Evolutionary conservation across 2,888 invertebrate genomes (phyloP).

Genomic region (Litoditis marina): DNA sequence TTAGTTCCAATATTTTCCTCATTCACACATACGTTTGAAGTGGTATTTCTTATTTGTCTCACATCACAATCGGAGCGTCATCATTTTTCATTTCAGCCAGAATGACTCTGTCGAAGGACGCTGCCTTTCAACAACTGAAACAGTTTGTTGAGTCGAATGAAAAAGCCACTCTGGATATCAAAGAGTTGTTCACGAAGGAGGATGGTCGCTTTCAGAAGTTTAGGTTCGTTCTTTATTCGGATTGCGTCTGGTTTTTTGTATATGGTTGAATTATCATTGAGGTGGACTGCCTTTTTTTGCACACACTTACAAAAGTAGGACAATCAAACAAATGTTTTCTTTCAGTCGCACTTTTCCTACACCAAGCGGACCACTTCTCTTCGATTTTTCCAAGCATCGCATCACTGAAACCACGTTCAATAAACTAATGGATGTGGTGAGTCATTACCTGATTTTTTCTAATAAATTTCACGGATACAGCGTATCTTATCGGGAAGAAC

Average conservation of each 20-base stretch:
- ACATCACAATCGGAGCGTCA: no score
- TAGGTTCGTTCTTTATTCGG: constrained; percentile 71
- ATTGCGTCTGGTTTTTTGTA: background rate
- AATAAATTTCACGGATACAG: background rate
- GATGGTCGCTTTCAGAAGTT: constrained; percentile 80
- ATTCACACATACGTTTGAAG: no score
- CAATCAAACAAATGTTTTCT: background rate
- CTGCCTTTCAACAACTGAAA: constrained; percentile 73
- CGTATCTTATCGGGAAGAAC: background rate
- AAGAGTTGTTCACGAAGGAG: constrained; percentile 78
- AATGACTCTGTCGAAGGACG: constrained; percentile 36
- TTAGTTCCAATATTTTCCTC: no score
- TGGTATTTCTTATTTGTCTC: no score
- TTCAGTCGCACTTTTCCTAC: constrained; percentile 75
- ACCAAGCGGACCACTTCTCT: constrained; percentile 83
- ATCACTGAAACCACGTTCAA: constrained; percentile 76
- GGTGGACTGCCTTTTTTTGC: background rate
- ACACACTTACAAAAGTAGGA: background rate
- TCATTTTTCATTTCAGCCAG: no score
- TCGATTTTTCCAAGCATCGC: constrained; percentile 96
- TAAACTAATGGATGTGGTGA: constrained; percentile 77
- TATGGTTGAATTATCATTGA: background rate
- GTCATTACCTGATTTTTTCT: background rate
- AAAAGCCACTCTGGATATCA: constrained; percentile 74
- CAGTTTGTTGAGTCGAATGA: constrained; percentile 74